Percentiles rank a stretch among this genome's conserved stretches.
phyloP scores from a whole-genome alignment of 2,797 vertebrate species.

The Lithobates sylvaticus region DNA sequence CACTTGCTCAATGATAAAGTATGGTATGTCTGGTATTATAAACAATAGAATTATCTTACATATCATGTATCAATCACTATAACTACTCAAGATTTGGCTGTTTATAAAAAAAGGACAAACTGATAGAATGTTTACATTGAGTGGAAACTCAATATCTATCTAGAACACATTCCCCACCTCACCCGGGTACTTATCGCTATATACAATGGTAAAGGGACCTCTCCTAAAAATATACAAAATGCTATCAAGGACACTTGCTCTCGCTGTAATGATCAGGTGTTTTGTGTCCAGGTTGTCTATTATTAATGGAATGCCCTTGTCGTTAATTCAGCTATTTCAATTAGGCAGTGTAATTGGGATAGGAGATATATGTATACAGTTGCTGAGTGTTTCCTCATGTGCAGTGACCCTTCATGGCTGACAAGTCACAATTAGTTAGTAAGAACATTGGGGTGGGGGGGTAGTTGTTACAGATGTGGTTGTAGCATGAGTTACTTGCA shows the following conservation, averaged over 20 bases:
- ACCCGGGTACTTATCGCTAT: background rate
- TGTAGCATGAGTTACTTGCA: background rate
- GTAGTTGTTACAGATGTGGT: background rate
- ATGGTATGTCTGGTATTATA: constrained; percentile 22
- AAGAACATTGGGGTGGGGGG: background rate
- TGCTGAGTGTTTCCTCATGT: background rate
- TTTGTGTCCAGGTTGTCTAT: background rate
- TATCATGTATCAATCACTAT: constrained; percentile 11
- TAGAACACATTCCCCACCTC: background rate
- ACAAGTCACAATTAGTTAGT: background rate
- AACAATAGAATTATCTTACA: background rate
- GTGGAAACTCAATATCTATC: background rate
- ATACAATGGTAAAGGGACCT: background rate
- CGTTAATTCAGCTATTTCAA: background rate
- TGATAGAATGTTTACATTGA: constrained; percentile 35
- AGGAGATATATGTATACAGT: background rate
- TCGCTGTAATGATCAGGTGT: constrained; percentile 1
- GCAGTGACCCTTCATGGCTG: background rate
- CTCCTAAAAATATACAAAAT: background rate
- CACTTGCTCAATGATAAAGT: constrained; percentile 10
- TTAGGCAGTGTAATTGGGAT: background rate
- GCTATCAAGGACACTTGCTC: background rate
- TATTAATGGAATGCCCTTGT: constrained; percentile 2
- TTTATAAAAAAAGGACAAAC: constrained; percentile 9
- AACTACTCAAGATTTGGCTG: background rate